phyloP scores from a whole-genome alignment of 2,797 vertebrate genomes.

The Lepilemur septentrionalis region DNA sequence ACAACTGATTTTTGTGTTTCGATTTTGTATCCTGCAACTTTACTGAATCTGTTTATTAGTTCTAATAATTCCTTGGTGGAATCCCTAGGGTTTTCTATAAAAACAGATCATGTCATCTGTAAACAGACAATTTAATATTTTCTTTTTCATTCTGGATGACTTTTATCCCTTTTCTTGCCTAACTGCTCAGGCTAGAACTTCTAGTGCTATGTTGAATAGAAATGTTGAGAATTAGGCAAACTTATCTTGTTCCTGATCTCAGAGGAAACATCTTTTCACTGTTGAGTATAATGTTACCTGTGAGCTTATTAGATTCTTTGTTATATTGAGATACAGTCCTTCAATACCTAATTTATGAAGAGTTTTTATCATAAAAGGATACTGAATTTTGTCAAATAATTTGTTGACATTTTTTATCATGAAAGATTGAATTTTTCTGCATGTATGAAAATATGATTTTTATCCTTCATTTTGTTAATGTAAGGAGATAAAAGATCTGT shows the following conservation, averaged over 20 bases:
- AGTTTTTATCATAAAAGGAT: neutral
- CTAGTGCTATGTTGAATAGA: neutral
- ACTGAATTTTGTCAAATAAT: neutral
- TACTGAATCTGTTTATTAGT: neutral
- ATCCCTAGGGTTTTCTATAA: neutral
- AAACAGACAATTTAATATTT: neutral
- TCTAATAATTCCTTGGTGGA: neutral
- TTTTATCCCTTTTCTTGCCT: neutral
- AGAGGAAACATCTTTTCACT: neutral
- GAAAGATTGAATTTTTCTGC: neutral
- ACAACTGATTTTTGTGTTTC: neutral
- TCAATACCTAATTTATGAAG: neutral
- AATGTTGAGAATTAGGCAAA: neutral
- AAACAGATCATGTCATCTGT: neutral
- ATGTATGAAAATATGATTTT: neutral
- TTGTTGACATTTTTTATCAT: neutral
- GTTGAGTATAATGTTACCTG: neutral
- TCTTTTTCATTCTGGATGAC: neutral
- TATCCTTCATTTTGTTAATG: neutral
- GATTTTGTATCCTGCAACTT: neutral
- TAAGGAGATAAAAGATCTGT: neutral
- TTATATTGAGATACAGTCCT: neutral
- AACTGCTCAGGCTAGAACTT: neutral
- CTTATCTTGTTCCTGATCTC: neutral
- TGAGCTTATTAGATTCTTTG: neutral